Percentiles rank a stretch among this genome's conserved stretches.
These are phyloP conservation scores for Heloderma charlesbogerti DNA, from an alignment of 2,113 vertebrate genomes.

Conservation along the genomic window DNA sequence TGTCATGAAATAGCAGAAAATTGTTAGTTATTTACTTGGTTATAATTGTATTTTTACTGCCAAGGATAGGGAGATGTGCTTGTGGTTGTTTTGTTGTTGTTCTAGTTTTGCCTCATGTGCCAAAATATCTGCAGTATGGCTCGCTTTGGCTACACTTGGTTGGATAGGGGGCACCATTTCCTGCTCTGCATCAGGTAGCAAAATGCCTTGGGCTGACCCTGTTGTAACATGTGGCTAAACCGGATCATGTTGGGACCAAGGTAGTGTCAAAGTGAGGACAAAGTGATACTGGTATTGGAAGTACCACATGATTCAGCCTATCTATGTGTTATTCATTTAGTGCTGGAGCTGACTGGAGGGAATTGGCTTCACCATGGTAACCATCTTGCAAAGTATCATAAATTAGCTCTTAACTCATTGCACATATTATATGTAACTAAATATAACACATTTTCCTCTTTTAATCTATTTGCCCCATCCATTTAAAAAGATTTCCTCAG, in stretches of 20 bases:
- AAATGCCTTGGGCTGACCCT: too few species aligned
- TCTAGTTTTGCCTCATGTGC: too few species aligned
- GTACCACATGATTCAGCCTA: not conserved
- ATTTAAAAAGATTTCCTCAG: not conserved
- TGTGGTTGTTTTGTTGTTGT: too few species aligned
- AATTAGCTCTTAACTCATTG: not conserved
- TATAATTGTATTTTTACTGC: too few species aligned
- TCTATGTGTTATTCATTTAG: not conserved
- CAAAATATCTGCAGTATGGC: too few species aligned
- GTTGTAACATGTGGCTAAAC: not conserved
- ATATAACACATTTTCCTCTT: constrained; percentile 47
- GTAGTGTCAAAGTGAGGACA: not conserved
- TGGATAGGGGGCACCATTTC: too few species aligned
- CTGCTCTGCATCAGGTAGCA: too few species aligned
- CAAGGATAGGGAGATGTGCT: too few species aligned
- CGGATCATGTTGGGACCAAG: not conserved
- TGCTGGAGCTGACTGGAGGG: not conserved
- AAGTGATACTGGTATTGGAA: not conserved
- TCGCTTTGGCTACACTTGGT: too few species aligned
- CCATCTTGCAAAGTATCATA: not conserved
- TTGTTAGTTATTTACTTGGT: too few species aligned
- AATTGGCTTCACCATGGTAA: not conserved
- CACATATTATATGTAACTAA: not conserved
- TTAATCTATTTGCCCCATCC: constrained; percentile 45
- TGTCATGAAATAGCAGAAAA: too few species aligned